Evolutionary conservation across 53 echinoderm and acorn worm genomes (phyloP).

Genomic region (Paracentrotus lividus): DNA sequence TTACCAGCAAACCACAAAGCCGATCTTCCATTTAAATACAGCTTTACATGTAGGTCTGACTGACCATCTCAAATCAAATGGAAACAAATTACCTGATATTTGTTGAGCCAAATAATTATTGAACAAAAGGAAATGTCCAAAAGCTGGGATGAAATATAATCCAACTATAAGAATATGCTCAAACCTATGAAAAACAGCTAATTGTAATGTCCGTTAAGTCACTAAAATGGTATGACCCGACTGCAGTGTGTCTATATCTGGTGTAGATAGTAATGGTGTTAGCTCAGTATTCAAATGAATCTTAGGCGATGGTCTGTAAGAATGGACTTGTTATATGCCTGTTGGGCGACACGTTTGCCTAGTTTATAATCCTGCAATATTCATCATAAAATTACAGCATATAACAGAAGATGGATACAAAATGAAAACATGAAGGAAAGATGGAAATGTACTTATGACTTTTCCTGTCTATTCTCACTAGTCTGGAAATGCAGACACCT

Average conservation of each 20-base stretch:
- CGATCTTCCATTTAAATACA: neutral
- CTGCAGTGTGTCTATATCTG: constrained; percentile 31
- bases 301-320: neutral
- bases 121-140: neutral
- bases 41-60: neutral
- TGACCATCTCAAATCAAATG: neutral
- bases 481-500: neutral
- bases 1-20: neutral
- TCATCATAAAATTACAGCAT: constrained; percentile 2
- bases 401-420: constrained; percentile 21
- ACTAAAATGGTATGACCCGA: neutral
- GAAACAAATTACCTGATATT: neutral
- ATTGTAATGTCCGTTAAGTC: neutral
- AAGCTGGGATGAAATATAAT: neutral
- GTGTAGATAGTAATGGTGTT: neutral
- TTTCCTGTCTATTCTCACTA: neutral
- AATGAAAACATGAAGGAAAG: neutral
- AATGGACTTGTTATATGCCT: neutral
- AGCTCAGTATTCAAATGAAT: neutral
- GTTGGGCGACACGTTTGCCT: neutral
- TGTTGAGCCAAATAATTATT: neutral
- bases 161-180: neutral
- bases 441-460: constrained; percentile 24
- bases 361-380: constrained; percentile 40
- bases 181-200: neutral